Evolutionary conservation across 2,888 invertebrate genomes (phyloP), one percentile per base, ranked within the genome.

Genomic region (Erynnis tages): DNA sequence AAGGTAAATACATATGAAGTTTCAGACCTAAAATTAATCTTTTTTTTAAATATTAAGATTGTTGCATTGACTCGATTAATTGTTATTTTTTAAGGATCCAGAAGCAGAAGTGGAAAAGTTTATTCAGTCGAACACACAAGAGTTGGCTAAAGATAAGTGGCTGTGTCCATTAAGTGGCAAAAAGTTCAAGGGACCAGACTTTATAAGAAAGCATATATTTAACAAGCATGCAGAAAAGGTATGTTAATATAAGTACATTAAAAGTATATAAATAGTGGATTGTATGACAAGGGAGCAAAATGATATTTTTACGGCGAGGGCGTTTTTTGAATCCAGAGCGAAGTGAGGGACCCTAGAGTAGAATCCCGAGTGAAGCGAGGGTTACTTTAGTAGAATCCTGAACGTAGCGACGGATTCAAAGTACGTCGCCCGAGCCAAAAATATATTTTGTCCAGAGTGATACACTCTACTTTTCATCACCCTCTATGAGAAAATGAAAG

Each of bases 141-240:
- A 99, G 82, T 75, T 99, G 60, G 96, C 97, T 0, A 98, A 98
- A 76, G 99, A 99, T 77, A 99, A 99, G 70, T 99, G 99, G 99
- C 82, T 99, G 61, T 99, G 99, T 82, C 99, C 99, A 0, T 87
- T 99, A 5, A 98, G 98, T 49, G 99, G 99, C 0, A 99, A 99
- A 81, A 99, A 99, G 79, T 99, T 99, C 86, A 99, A 99, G 79
- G 95, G 99, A 0, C 98, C 99, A 0, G 99, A 99, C 78, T 99
- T 98, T 82, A 98, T 99, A 21, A 93, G 97, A 55, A 99, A 99
- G 77, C 99, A 99, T 78, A 98, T 99, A 60, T 96, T 97, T 74
- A 98, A 98, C 79, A 99, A 99, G 74, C 99, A 99, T 72, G 94
- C 84, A 0, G 99, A 99, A 71, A 99, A 98, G 86, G 94, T 89